Conservation (phyloP, 1,140 invertebrate species). For the Bicyclus anynana region DNA sequence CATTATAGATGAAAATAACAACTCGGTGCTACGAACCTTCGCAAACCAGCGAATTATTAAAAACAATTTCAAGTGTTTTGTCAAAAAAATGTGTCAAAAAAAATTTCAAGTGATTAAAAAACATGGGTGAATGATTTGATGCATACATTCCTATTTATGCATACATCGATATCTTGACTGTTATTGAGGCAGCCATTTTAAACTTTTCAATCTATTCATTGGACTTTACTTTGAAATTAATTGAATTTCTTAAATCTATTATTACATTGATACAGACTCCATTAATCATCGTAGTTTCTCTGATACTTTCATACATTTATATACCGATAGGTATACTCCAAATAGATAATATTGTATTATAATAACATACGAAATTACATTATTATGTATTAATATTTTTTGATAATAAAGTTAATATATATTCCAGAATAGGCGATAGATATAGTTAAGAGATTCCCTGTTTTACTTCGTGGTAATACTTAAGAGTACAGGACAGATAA, state of each 20-base stretch:
- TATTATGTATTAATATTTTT: background rate
- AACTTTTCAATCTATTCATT: background rate
- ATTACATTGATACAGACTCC: no score
- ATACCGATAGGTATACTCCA: background rate
- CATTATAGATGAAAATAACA: no score
- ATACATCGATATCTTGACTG: background rate
- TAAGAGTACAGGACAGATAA: conserved; percentile 12
- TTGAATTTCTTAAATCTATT: background rate
- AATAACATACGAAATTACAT: background rate
- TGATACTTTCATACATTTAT: no score
- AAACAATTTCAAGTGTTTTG: no score
- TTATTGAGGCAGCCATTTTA: background rate
- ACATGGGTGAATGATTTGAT: no score
- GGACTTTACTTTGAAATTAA: background rate
- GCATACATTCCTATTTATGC: no score
- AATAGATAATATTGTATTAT: background rate
- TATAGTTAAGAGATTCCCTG: conserved; percentile 16
- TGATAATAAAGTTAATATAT: background rate
- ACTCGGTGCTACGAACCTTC: no score
- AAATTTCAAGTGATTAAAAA: no score
- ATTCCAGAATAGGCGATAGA: conserved; percentile 1
- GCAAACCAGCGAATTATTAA: no score
- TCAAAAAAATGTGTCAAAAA: no score
- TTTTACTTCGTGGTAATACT: conserved; percentile 10
- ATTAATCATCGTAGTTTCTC: no score